Percentiles rank a stretch among this genome's conserved stretches.
Evolutionary conservation across 2,797 vertebrate species (phyloP).

Genomic region (Momotus momota): DNA sequence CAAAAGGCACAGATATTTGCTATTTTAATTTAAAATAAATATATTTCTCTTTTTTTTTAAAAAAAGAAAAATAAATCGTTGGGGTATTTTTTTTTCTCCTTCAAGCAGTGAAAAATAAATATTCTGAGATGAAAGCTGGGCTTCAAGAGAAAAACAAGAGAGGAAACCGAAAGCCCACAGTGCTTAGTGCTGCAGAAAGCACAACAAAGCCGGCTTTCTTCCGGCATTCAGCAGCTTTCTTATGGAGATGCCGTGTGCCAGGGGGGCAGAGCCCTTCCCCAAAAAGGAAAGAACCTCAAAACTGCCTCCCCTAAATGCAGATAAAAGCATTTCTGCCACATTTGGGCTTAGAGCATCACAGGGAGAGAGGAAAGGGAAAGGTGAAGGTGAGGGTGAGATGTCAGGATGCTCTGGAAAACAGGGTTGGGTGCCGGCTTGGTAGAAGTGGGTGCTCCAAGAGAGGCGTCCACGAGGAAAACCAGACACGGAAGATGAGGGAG

Average conservation of each 20-base stretch:
- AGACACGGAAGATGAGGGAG: background rate
- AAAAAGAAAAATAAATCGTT: background rate
- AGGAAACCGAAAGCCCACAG: slow-evolving; percentile 77
- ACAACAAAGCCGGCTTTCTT: slow-evolving; percentile 80
- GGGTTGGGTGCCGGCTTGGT: background rate
- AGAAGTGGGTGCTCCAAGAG: no score
- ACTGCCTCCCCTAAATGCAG: background rate
- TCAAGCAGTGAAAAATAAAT: slow-evolving; percentile 72
- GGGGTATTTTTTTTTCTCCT: background rate
- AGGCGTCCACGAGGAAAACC: accelerated
- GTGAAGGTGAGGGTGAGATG: background rate
- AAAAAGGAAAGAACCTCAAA: background rate
- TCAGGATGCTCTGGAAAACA: background rate
- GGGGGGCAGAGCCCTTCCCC: slow-evolving; percentile 57
- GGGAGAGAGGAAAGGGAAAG: background rate
- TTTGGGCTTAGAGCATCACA: background rate
- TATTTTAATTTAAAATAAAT: slow-evolving; percentile 63
- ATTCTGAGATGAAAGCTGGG: slow-evolving; percentile 77
- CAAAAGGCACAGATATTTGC: slow-evolving; percentile 12
- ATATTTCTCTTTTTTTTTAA: background rate
- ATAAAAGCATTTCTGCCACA: background rate
- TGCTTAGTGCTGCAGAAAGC: slow-evolving; percentile 76
- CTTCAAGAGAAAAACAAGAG: slow-evolving; percentile 76
- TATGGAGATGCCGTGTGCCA: slow-evolving; percentile 72
- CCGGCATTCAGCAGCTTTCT: slow-evolving; percentile 73